Conservation (phyloP, 1,140 invertebrate genomes). For the Steinernema feltiae region DNA sequence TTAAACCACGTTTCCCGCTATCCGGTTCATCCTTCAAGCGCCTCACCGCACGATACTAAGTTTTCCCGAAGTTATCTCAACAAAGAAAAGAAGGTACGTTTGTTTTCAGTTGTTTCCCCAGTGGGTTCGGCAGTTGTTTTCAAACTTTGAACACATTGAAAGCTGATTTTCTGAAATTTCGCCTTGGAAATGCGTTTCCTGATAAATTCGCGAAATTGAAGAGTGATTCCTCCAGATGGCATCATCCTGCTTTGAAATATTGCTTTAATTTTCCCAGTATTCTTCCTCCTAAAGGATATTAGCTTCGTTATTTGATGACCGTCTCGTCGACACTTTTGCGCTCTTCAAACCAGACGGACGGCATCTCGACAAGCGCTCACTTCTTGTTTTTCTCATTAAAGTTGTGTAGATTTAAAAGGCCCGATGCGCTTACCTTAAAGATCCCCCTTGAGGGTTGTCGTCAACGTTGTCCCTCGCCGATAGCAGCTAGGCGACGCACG, state of each 20-base stretch:
- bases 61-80: constrained; percentile 52
- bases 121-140: too few species aligned
- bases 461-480: constrained; percentile 14
- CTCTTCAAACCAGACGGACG: neutral
- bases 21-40: constrained; percentile 48
- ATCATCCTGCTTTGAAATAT: constrained; percentile 13
- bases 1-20: constrained; percentile 49
- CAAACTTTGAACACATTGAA: too few species aligned
- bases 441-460: constrained; percentile 21
- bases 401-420: neutral
- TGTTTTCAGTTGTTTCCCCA: too few species aligned
- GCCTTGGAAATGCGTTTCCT: too few species aligned
- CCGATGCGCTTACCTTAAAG: constrained; percentile 18
- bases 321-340: constrained; percentile 11
- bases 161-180: too few species aligned
- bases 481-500: neutral
- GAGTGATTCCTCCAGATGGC: constrained; percentile 16
- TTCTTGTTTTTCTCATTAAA: constrained; percentile 12
- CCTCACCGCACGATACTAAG: constrained; percentile 47
- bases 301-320: constrained; percentile 17
- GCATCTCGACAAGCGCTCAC: neutral
- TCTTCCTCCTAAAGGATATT: neutral
- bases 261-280: constrained; percentile 1
- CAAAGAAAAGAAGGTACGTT: constrained; percentile 53
- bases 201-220: too few species aligned